Evolutionary conservation across 2,888 invertebrate genomes (phyloP), one percentile per base, ranked within the genome.

Genomic region (Thecophora atra): DNA sequence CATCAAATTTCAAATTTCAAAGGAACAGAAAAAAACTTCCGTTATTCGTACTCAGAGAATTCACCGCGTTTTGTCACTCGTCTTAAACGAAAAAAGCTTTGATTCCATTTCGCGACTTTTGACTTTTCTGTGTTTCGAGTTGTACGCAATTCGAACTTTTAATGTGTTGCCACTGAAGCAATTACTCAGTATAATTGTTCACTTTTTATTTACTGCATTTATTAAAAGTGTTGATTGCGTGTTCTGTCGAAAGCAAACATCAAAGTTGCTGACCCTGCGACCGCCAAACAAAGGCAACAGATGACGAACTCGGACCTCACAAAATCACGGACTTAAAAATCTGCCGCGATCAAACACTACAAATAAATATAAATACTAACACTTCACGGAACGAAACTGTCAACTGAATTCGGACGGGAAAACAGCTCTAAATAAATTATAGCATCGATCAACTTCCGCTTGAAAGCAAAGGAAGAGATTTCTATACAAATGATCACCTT

Each of bases 291-390:
- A n/a, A 30, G n/a, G n/a, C 15, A 62, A 62, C 37, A 37, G 37
- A 37, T 37, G 37, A 6, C 37, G 37, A 62, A 5, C 11, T 19
- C 37, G 21, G 15, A 28, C 7, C 13, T n/a, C 21, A 30, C 17
- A 62, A 30, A 26, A 30, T 37, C 30, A 62, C 26, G 28, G 30
- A 62, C 28, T 62, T 42, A 44, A 64, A 62, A 21, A 51, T 51
- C 51, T 17, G 17, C 17, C 4, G 51, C 11, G n/a, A 51, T 1
- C 51, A 51, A 15, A 51, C n/a, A 54, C 19, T 21, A 6, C 54
- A 54, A 54, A 21, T 54, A 19, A 54, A 54, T 11, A 54, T 11
- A 21, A n/a, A 54, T 19, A 54, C 5, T 19, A 54, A 54, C 13
- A 19, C 3, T 2, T 21, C 7, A 21, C 19, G 21, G n/a, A 19